A percentile compares a stretch with the other conserved stretches of the same genome.
Evolutionary conservation across 2,113 vertebrate species (phyloP).

Genomic region (Nannobrachium achirus): DNA sequence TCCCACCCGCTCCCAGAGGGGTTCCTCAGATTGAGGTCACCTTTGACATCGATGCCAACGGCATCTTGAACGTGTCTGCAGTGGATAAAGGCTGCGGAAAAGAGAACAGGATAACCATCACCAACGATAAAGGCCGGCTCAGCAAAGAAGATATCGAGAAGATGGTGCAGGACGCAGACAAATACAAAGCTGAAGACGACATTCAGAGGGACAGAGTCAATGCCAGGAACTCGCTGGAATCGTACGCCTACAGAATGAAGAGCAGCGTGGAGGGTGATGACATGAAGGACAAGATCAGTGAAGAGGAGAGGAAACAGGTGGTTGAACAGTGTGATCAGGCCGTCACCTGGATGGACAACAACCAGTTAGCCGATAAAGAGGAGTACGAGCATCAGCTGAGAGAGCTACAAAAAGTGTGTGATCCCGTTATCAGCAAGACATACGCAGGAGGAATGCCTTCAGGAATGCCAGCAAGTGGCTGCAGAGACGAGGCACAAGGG

Average conservation of each 20-base stretch:
- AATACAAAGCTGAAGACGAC: conserved; percentile 88
- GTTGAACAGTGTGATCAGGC: conserved; percentile 51
- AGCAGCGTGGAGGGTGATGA: conserved; percentile 80
- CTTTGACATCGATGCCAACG: conserved; percentile 82
- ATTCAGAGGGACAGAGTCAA: conserved; percentile 89
- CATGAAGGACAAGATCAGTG: conserved; percentile 90
- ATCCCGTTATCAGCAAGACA: conserved; percentile 86
- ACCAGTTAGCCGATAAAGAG: conserved; percentile 71
- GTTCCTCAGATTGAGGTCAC: conserved; percentile 92
- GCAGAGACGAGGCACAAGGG: no score
- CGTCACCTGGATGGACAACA: conserved; percentile 83
- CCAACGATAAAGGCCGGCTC: conserved; percentile 89
- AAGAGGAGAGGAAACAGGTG: conserved; percentile 86
- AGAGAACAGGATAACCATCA: conserved; percentile 93
- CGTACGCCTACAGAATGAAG: conserved; percentile 90
- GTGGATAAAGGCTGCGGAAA: conserved; percentile 91
- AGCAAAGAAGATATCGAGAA: conserved; percentile 88
- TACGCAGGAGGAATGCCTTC: no score
- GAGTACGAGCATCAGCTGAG: conserved; percentile 91
- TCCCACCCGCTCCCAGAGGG: conserved; percentile 88
- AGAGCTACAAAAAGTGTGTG: conserved; percentile 87
- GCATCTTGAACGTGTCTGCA: conserved; percentile 78
- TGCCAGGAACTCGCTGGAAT: conserved; percentile 86
- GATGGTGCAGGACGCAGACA: conserved; percentile 89
- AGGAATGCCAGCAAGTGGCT: no score